These are phyloP conservation scores for Oscheius sp. DNA, from an alignment of 2,888 invertebrate genomes.

Conservation along the genomic window DNA sequence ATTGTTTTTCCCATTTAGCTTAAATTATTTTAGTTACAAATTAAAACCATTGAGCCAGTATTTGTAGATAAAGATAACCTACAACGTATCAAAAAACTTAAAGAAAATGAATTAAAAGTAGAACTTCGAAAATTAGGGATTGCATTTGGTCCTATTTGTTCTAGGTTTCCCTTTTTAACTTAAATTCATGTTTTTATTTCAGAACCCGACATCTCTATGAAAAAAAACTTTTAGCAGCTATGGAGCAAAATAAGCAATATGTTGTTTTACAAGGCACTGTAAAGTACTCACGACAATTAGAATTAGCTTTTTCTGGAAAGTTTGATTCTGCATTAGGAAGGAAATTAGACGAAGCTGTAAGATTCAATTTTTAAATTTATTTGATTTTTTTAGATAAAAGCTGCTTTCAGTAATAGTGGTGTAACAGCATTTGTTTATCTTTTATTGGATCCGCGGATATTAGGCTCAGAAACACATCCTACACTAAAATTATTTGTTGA, in stretches of 20 bases:
- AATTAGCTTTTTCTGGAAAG: slow-evolving; percentile 24
- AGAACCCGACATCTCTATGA: slow-evolving; percentile 55
- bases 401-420: slow-evolving; percentile 18
- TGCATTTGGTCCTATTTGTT: slow-evolving; percentile 53
- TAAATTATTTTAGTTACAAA: slow-evolving; percentile 15
- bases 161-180: slow-evolving; percentile 3
- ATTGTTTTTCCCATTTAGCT: slow-evolving; percentile 1
- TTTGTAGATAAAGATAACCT: slow-evolving; percentile 42
- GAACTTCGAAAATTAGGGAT: slow-evolving; percentile 50
- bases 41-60: slow-evolving; percentile 25
- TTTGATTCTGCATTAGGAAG: slow-evolving; percentile 13
- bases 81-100: slow-evolving; percentile 36
- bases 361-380: neutral
- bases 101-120: slow-evolving; percentile 35
- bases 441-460: slow-evolving; percentile 56
- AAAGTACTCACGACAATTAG: slow-evolving; percentile 26
- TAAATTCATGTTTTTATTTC: neutral
- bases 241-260: neutral
- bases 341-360: slow-evolving; percentile 26
- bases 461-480: slow-evolving; percentile 36
- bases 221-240: slow-evolving; percentile 45
- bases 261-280: slow-evolving; percentile 16
- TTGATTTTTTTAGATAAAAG: slow-evolving; percentile 2
- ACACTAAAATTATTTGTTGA: slow-evolving; percentile 82
- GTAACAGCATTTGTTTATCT: slow-evolving; percentile 60